A percentile compares a stretch with the other conserved stretches of the same genome.
These are phyloP conservation scores for Sinocyclocheilus maitianheensis DNA, from an alignment of 2,113 vertebrate species.

Conservation along the genomic window DNA sequence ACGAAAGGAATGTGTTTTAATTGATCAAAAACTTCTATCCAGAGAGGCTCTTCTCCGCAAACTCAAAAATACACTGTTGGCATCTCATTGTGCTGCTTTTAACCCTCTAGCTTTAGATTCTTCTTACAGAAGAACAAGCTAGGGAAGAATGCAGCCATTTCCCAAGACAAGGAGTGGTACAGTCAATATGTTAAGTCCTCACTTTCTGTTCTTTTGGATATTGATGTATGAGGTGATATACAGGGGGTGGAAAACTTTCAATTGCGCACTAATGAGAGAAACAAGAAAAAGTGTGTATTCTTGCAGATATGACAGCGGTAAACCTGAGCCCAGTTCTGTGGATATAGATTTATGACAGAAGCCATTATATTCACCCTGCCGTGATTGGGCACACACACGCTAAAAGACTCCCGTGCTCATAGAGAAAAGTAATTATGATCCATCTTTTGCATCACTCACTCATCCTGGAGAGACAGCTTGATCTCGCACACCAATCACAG, in stretches of 20 bases:
- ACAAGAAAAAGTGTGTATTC: slow-evolving; percentile 8
- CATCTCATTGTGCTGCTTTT: not conserved
- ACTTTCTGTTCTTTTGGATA: not conserved
- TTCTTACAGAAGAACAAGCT: not conserved
- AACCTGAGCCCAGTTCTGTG: not conserved
- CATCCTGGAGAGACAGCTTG: slow-evolving; percentile 22
- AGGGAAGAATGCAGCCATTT: not conserved
- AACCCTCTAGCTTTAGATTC: not conserved
- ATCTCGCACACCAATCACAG: slow-evolving; percentile 34
- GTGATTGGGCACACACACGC: not conserved
- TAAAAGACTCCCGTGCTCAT: not conserved
- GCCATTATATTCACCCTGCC: slow-evolving; percentile 8
- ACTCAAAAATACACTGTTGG: not conserved
- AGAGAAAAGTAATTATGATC: slow-evolving; percentile 32
- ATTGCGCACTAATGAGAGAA: not conserved
- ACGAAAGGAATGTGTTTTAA: slow-evolving; percentile 26
- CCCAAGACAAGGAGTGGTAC: not conserved
- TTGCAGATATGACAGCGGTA: not conserved
- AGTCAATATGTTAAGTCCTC: slow-evolving; percentile 1
- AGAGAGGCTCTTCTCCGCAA: not conserved
- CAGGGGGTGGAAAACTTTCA: not conserved
- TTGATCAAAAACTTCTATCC: slow-evolving; percentile 21
- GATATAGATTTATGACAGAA: slow-evolving; percentile 25
- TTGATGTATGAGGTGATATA: slow-evolving; percentile 4
- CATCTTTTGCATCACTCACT: slow-evolving; percentile 38